These are phyloP conservation scores for Lacerta agilis DNA, from an alignment of 2,797 vertebrate genomes.

Conservation along the genomic window DNA sequence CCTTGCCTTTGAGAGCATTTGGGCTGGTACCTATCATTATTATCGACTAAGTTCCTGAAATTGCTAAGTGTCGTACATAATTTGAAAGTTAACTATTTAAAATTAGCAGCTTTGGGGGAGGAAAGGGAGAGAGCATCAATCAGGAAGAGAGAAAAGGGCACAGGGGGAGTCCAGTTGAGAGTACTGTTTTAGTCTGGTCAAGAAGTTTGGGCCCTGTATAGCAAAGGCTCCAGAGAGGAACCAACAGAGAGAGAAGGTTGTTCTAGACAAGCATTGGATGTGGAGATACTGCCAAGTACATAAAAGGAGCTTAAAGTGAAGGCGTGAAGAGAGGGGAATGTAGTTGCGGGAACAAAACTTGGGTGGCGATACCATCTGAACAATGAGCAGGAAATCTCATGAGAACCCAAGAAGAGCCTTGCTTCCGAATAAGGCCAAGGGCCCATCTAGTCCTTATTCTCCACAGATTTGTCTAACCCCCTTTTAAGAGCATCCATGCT, in stretches of 20 bases:
- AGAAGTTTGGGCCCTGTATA: background rate
- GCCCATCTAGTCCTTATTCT: too few species aligned
- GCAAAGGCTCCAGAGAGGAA: background rate
- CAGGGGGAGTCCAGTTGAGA: background rate
- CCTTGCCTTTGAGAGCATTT: background rate
- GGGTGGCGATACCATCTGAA: background rate
- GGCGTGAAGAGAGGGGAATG: background rate
- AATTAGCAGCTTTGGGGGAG: too few species aligned
- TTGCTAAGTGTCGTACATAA: background rate
- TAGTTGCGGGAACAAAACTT: background rate
- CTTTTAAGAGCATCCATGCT: too few species aligned
- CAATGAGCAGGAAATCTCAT: background rate
- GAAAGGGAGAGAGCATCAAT: background rate
- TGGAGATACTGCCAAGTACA: background rate
- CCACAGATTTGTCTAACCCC: too few species aligned
- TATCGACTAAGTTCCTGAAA: background rate
- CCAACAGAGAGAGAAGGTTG: background rate
- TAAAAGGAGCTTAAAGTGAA: background rate
- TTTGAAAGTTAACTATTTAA: background rate
- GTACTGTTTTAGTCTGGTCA: background rate
- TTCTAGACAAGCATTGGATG: background rate
- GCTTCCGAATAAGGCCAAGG: too few species aligned
- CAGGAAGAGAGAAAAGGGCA: background rate
- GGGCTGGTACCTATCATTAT: background rate
- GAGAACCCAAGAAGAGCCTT: too few species aligned